Conservation (phyloP, 2,113 vertebrate genomes). For the Orthonyx spaldingii region DNA sequence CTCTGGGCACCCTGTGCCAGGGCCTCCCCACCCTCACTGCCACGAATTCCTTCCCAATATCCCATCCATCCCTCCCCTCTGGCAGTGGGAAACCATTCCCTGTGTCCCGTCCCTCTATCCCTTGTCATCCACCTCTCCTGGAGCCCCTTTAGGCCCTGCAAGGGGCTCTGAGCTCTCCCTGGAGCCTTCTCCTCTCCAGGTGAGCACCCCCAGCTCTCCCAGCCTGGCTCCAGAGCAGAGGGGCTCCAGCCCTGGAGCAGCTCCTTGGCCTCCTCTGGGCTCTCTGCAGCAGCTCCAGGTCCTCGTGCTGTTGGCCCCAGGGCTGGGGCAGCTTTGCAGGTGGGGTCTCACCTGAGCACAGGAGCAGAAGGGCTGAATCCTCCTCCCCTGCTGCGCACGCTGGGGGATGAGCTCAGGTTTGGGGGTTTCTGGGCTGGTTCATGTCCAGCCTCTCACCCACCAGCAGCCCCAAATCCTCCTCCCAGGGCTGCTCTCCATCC, state of each 20-base stretch:
- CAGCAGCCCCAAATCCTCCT: not conserved
- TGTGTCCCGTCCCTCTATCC: not conserved
- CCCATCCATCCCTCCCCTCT: not conserved
- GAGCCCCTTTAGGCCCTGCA: not conserved
- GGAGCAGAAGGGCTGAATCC: not conserved
- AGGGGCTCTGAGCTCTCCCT: not conserved
- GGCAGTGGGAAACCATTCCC: not conserved
- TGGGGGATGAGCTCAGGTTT: not conserved
- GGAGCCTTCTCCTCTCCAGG: not conserved
- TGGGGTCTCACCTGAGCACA: not conserved
- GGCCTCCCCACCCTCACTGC: fast-evolving
- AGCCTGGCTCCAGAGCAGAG: not conserved
- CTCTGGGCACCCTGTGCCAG: not conserved
- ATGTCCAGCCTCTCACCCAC: not conserved
- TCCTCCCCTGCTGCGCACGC: fast-evolving
- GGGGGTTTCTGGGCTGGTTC: not conserved
- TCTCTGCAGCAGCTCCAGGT: not conserved
- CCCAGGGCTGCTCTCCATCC: not conserved
- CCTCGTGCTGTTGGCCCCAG: not conserved
- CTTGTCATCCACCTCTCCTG: not conserved
- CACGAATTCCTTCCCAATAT: not conserved
- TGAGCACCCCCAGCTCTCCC: not conserved
- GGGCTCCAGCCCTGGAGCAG: not conserved
- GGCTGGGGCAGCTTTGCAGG: not conserved
- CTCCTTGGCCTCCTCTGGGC: not conserved